Base-by-base conservation (phyloP, 2,888 invertebrate genomes). In the Drosophila borborema region DNA sequence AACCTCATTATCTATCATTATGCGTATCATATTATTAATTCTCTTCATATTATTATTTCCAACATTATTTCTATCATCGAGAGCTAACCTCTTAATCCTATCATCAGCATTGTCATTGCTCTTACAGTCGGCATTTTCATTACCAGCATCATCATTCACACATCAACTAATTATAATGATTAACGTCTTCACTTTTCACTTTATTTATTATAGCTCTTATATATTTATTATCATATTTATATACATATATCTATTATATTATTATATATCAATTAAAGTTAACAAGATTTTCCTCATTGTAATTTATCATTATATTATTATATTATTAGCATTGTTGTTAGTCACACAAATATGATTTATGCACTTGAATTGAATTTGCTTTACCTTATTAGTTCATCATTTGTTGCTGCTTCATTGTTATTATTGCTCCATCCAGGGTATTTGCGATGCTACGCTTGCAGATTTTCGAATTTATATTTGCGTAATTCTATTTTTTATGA, bases 391-490 rank as follows among this genome's bases (percentile, higher is more conserved):
- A 2, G 8, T 4, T 23, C 2, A 1, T 14, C 12, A n/a, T 28
- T 16, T 8, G 16, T 16, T 16, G 7, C 36, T 36, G 2, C 36
- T 3, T 36, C 10, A 3, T 1, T 12, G 23, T 23, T 23, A 36
- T 36, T 10, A 12, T 16, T 16, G 16, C 8, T 2, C n/a, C 36
- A 16, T 38, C 58, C 1, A 67, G 72, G 55, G 73, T 69, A 75
- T 70, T 3, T 54, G 2, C 0, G 6, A 9, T 2, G 34, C 74
- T 48, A 10, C 41, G 14, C 43, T 38, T 59, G 16, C 16, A 2
- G 14, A 0, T 16, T 16, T 2, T 34, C 20, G 18, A 6, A 18
- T 41, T 12, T 3, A 10, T 23, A 58, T 36, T 20, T 45, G 6
- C 20, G 10, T 3, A 31, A 40, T 48, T 48, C 9, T 46, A 59